phyloP scores from a whole-genome alignment of 2,113 vertebrate genomes.

The Sphyrna mokarran region DNA sequence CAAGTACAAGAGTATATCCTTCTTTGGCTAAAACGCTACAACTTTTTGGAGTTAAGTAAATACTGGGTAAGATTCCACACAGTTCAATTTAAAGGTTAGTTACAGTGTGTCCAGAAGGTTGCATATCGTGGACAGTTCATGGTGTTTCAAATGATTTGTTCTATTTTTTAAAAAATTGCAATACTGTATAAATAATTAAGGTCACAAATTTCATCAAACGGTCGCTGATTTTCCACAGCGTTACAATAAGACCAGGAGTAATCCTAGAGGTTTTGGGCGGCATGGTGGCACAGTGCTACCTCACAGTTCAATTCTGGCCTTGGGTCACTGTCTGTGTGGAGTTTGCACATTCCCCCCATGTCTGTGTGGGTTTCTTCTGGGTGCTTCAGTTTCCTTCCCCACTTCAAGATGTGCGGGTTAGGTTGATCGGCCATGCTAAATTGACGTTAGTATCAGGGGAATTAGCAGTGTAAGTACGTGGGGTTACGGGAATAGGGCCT shows the following conservation, averaged over 20 bases:
- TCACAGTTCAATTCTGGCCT: too few species aligned
- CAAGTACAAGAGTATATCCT: not conserved
- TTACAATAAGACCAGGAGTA: not conserved
- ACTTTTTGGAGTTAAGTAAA: not conserved
- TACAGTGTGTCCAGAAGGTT: not conserved
- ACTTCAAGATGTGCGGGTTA: too few species aligned
- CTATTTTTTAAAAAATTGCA: not conserved
- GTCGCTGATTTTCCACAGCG: not conserved
- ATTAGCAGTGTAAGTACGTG: too few species aligned
- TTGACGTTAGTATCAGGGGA: too few species aligned
- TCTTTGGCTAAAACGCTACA: not conserved
- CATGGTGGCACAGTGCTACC: too few species aligned
- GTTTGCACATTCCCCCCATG: too few species aligned
- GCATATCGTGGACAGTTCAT: not conserved
- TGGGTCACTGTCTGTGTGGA: too few species aligned
- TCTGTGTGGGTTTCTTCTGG: too few species aligned
- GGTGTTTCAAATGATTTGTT: not conserved
- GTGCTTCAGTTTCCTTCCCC: too few species aligned
- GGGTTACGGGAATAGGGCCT: too few species aligned
- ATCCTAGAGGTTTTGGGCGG: not conserved
- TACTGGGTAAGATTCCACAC: not conserved
- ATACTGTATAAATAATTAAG: not conserved
- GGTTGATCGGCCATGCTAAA: too few species aligned
- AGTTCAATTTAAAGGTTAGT: not conserved
- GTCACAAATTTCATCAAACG: not conserved